These are phyloP conservation scores for Chaetura pelagica DNA, from an alignment of 2,113 vertebrate genomes.

Conservation along the genomic window DNA sequence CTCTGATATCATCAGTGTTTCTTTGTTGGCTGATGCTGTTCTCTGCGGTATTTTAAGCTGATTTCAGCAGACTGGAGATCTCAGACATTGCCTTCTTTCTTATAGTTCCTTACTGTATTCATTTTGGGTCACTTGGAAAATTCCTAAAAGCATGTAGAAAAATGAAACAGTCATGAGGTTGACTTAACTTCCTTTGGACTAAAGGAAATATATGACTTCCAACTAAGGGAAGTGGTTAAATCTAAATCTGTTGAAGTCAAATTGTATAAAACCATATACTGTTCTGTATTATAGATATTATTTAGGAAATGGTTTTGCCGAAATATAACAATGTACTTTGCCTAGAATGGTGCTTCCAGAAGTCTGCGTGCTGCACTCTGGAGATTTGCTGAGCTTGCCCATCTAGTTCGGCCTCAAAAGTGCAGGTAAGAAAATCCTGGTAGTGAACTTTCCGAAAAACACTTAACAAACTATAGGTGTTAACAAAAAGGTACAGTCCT, in stretches of 20 bases:
- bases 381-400: conserved; percentile 96
- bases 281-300: neutral
- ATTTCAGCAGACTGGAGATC: conserved; percentile 6
- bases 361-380: conserved; percentile 95
- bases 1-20: neutral
- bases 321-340: neutral
- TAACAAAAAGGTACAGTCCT: neutral
- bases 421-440: conserved; percentile 85
- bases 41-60: conserved; percentile 8
- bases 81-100: neutral
- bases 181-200: neutral
- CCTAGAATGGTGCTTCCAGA: conserved; percentile 92
- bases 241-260: neutral
- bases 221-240: too few relatives aligned
- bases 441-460: neutral
- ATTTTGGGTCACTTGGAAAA: neutral
- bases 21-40: conserved; percentile 5
- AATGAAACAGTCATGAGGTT: neutral
- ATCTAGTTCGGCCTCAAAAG: conserved; percentile 95
- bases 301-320: neutral
- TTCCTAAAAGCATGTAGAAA: neutral
- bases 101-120: neutral
- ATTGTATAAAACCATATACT: neutral
- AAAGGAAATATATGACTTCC: neutral
- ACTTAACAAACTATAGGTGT: neutral